These are phyloP conservation scores for Mycetomoellerius zeteki DNA, from an alignment of 1,140 invertebrate species.

Conservation along the genomic window DNA sequence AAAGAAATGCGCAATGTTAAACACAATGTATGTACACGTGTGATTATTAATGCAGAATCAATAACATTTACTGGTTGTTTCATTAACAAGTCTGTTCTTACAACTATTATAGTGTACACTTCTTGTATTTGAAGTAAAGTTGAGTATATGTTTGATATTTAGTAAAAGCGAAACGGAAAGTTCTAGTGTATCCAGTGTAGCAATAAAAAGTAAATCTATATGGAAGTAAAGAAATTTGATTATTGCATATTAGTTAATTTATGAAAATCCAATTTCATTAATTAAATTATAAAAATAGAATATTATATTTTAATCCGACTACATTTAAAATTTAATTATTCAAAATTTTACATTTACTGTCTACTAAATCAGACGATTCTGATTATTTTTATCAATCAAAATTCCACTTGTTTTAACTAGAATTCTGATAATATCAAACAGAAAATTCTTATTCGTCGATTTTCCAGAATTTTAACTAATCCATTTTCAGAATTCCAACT, in stretches of 20 bases:
- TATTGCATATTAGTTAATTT: not conserved
- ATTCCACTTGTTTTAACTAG: too few relatives aligned
- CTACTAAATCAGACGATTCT: not conserved
- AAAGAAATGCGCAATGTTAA: not conserved
- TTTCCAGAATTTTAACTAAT: too few relatives aligned
- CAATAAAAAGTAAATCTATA: not conserved
- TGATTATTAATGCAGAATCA: conserved; percentile 4
- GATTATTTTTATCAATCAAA: too few relatives aligned
- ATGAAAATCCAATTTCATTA: not conserved
- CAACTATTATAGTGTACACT: too few relatives aligned
- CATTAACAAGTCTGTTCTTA: not conserved
- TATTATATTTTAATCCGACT: not conserved
- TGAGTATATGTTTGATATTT: too few relatives aligned
- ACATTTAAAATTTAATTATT: not conserved
- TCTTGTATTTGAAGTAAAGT: too few relatives aligned
- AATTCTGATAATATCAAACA: too few relatives aligned
- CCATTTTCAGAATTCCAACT: too few relatives aligned
- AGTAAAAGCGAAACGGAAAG: too few relatives aligned
- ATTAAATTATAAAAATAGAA: not conserved
- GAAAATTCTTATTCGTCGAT: too few relatives aligned
- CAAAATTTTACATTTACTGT: not conserved
- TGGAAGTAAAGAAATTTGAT: not conserved
- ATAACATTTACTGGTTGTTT: not conserved
- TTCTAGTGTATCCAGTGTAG: too few relatives aligned
- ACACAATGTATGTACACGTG: not conserved